These are phyloP conservation scores for Platyscapa corneri DNA, from an alignment of 1,140 invertebrate species.

Conservation along the genomic window DNA sequence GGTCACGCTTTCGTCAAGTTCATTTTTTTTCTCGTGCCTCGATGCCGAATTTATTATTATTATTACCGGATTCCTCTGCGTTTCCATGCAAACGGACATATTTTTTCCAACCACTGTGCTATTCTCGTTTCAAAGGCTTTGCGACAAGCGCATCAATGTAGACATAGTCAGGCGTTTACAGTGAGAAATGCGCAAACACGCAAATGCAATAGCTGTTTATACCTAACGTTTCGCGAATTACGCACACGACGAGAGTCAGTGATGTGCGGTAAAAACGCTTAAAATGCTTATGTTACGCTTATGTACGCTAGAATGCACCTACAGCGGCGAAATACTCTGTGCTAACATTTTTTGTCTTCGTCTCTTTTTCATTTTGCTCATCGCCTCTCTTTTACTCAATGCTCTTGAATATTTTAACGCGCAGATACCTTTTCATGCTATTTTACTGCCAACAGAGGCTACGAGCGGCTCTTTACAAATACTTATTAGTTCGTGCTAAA, in stretches of 20 bases:
- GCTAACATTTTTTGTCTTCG: constrained; percentile 31
- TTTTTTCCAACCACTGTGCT: not conserved
- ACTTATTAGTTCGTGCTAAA: not conserved
- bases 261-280: constrained; percentile 51
- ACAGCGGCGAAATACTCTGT: constrained; percentile 22
- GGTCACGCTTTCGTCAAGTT: too few species aligned
- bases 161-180: constrained; percentile 16
- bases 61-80: constrained; percentile 19
- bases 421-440: not conserved
- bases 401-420: constrained; percentile 28
- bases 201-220: constrained; percentile 15
- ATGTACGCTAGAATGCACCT: constrained; percentile 32
- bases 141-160: constrained; percentile 43
- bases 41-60: constrained; percentile 2
- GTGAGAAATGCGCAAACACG: constrained; percentile 17
- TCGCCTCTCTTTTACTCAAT: too few species aligned
- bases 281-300: constrained; percentile 48
- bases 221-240: constrained; percentile 44
- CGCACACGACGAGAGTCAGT: constrained; percentile 37
- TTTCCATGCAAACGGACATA: not conserved
- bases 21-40: not conserved
- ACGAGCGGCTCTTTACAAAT: not conserved
- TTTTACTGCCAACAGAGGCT: not conserved
- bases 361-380: not conserved
- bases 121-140: constrained; percentile 47